Evolutionary conservation across 1,140 invertebrate species (phyloP).

Genomic region (Brachionus sp.): DNA sequence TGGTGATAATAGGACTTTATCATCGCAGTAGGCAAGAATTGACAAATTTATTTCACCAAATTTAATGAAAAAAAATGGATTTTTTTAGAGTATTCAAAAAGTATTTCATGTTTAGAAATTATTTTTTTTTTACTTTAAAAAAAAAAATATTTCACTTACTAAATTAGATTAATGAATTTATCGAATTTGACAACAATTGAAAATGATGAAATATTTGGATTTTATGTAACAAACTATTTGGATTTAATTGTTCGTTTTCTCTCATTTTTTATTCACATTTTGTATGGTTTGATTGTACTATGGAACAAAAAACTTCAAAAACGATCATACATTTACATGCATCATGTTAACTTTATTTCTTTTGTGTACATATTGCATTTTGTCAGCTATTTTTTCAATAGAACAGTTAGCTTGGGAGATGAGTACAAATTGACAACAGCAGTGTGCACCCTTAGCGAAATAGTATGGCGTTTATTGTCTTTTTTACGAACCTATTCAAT

Average conservation of each 20-base stretch:
- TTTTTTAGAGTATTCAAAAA: no score
- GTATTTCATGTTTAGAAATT: no score
- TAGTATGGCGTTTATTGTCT: neutral
- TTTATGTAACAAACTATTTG: neutral
- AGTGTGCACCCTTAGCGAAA: neutral
- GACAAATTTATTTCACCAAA: no score
- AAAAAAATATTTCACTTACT: no score
- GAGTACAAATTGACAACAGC: neutral
- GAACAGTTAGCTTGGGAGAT: neutral
- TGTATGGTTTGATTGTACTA: neutral
- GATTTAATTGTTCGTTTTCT: neutral
- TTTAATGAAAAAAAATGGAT: no score
- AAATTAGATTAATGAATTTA: no score
- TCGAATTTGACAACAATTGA: no score
- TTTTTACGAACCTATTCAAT: conserved; percentile 4
- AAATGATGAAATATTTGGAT: no score
- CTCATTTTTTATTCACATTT: neutral
- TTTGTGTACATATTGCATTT: neutral
- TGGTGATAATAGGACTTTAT: no score
- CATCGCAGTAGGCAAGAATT: no score
- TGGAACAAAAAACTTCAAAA: neutral
- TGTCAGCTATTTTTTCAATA: neutral
- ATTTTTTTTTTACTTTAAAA: no score
- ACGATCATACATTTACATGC: conserved; percentile 28
- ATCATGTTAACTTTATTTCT: conserved; percentile 10